Conservation (phyloP, 2,888 invertebrate species). For the Diplolepis rosae region DNA sequence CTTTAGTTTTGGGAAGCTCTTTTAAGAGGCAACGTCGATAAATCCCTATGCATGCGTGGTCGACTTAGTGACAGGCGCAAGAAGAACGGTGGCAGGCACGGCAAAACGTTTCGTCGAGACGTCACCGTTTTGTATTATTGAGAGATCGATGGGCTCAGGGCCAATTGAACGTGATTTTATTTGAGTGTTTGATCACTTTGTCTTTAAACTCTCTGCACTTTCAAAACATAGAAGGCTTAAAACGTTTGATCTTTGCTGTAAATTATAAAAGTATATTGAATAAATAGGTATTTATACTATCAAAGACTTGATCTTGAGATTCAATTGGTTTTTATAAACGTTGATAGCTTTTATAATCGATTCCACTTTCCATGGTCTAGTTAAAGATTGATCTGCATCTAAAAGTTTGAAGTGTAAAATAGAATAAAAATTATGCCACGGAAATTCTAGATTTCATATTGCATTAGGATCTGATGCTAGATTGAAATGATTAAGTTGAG, state of each 20-base stretch:
- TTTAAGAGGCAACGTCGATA: constrained; percentile 44
- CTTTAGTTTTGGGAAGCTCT: neutral
- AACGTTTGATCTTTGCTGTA: neutral
- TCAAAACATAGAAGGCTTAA: constrained; percentile 11
- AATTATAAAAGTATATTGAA: constrained; percentile 4
- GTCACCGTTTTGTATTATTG: constrained; percentile 61
- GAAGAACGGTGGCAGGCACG: constrained; percentile 64
- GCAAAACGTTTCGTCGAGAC: constrained; percentile 56
- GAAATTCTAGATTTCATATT: no score
- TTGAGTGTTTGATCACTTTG: constrained; percentile 46
- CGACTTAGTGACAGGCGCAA: constrained; percentile 60
- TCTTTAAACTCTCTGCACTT: no score
- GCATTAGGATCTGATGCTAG: no score
- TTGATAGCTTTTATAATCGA: neutral
- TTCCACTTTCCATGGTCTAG: neutral
- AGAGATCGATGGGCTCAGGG: constrained; percentile 66
- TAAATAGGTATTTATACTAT: no score
- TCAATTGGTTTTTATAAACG: neutral
- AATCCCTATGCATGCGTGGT: constrained; percentile 53
- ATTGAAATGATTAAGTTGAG: neutral
- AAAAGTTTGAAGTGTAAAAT: no score
- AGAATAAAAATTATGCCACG: no score
- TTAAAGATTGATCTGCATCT: neutral
- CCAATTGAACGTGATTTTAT: constrained; percentile 59
- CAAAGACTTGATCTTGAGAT: constrained; percentile 1